Evolutionary conservation across 2,888 invertebrate species (phyloP), one percentile per base, ranked within the genome.

Genomic region (Criorhina ranunculi): DNA sequence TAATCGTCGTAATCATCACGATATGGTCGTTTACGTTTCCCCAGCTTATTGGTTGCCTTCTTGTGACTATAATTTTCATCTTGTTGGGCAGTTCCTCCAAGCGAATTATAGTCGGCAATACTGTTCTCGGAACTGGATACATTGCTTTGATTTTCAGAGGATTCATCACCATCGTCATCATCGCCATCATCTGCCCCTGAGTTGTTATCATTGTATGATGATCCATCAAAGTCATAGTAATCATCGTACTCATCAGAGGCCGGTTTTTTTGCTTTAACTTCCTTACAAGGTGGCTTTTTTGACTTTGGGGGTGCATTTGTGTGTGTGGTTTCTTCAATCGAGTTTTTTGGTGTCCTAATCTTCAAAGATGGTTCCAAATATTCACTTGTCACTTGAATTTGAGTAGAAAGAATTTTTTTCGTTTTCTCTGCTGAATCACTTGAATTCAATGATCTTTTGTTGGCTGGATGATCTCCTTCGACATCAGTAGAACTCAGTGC

Each of bases 1-100:
- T 89, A 87, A 49, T 49, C 90, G 82, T 35, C 89, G 87, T 69
- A 89, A 87, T 55, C 90, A 89, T 81, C 89, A 89, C 37, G 89
- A 88, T 46, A 77, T 37, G 59, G 87, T 83, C 31, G 88, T 77
- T 57, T 89, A 87, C 44, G 80, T 87, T 64, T 85, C 15, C 76
- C 76, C 24, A 80, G 80, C 51, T 86, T 72, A 15, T 80, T 60
- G 46, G 53, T 70, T 1, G 57, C 76, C 40, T 72, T 87, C 42
- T 53, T 66, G 5, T 15, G 24, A 4, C 67, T 46, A 24, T 85
- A 69, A 31, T 79, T 69, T 1, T 62, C 31, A 11, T 69, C 53
- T 37, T 70, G 67, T 40, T 75, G 73, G 19, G 11, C 12, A 1
- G 35, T 29, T 49, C 11, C 24, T 37, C 60, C 83, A 2, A 42